Evolutionary conservation across 2,888 invertebrate genomes (phyloP).

Genomic region (Ferrisia virgata): DNA sequence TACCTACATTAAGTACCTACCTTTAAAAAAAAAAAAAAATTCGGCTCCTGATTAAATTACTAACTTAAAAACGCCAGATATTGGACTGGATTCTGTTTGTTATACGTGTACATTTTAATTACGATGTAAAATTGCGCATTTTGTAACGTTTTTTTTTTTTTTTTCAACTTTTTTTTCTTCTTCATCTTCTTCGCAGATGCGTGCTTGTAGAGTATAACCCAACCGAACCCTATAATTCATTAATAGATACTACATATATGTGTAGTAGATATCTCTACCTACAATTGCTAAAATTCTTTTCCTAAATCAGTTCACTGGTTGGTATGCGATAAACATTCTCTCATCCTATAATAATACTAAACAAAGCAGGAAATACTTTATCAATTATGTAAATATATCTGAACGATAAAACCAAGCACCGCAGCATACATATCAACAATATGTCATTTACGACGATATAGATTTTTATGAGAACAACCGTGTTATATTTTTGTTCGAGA

Average conservation of each 20-base stretch:
- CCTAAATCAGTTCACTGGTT: background rate
- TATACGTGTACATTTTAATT: too few relatives aligned
- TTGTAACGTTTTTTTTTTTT: background rate
- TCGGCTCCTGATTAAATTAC: conserved; percentile 3
- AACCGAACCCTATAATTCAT: background rate
- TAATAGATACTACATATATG: background rate
- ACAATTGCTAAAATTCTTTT: too few relatives aligned
- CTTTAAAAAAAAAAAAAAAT: background rate
- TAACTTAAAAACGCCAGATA: background rate
- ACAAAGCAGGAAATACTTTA: conserved; percentile 3
- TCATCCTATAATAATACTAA: background rate
- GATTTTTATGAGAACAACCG: background rate
- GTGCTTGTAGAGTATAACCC: background rate
- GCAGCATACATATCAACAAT: background rate
- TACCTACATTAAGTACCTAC: too few relatives aligned
- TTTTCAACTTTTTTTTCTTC: too few relatives aligned
- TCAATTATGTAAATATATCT: conserved; percentile 2
- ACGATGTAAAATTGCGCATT: background rate
- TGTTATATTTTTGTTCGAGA: background rate
- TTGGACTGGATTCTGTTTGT: conserved; percentile 22
- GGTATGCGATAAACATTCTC: background rate
- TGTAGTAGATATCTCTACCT: too few relatives aligned
- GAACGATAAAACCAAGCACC: background rate
- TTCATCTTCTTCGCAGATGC: too few relatives aligned
- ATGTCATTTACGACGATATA: background rate